Base-by-base conservation (phyloP, 2,888 invertebrate species). In the Acheta domesticus region DNA sequence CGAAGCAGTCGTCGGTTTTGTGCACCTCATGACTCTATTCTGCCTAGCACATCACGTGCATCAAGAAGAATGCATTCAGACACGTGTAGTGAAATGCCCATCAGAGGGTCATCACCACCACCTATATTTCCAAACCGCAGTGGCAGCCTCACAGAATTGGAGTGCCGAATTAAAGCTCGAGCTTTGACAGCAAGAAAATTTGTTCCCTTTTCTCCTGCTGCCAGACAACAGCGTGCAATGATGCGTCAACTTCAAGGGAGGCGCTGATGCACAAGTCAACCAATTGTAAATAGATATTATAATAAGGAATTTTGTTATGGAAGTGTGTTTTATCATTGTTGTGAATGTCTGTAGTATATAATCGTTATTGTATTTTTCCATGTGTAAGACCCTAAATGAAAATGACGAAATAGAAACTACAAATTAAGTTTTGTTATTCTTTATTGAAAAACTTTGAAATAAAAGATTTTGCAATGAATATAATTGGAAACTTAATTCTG, bases 181-280 rank as follows among this genome's bases (percentile, higher is more conserved):
- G 80, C 80, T 2, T 36, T 80, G 36, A 75, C 78, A 20, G 80
- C 80, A 11, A 21, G 80, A 16, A 80, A 80, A 48, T 78, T 80
- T 48, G 12, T 74, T 8, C 78, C 78, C 3, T 20, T 49, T 8
- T 74, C 77, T 21, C 74, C n/a, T n/a, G 23, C n/a, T 2, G 79
- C 77, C 12, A n/a, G 36, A 21, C 11, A n/a, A 14, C 78, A 80
- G 36, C 20, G 78, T 19, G 23, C 75, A 62, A 80, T 80, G 75
- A 75, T 80, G n/a, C n/a, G 16, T 4, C 74, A 75, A 50, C 77
- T 78, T 11, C 80, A 78, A 36, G 62, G n/a, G 11, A 19, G 14
- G n/a, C 62, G 62, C 62, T 5, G n/a, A 62, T 36, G 36, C 36
- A 36, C 36, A 36, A 36, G 36, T 36, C 36, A 36, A 36, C 36